Evolutionary conservation across 1,140 invertebrate species (phyloP), one percentile per base, ranked within the genome.

Genomic region (Amyelois transitella): DNA sequence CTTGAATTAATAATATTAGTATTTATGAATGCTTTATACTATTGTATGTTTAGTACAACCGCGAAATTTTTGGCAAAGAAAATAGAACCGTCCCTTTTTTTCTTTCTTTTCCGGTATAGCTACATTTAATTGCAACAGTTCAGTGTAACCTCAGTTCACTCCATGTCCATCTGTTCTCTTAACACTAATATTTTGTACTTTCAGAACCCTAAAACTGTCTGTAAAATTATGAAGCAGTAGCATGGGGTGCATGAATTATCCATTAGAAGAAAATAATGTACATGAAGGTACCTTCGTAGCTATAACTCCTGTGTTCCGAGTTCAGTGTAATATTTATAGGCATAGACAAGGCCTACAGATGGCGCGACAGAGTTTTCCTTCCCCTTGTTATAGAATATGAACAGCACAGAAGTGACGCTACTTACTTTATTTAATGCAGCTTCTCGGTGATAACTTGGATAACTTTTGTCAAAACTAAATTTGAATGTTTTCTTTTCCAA

Each of bases 301-400:
- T 72, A 83, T 84, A 86, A 83, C 75, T 84, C 79, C 77, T 78
- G 71, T 72, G 78, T 73, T 69, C 72, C 75, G 69, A 64, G 75
- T 76, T 74, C 73, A 71, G 71, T 78, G 77, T 57, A 62, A 76
- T 85, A 87, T 85, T 85, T 87, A 87, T 84, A 77, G 78, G 60
- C 55, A 62, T 69, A 83, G 81, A 85, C 84, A 87, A 87, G 79
- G 78, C 75, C 77, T 87, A 84, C 84, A 87, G 84, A 87, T 87
- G 84, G 81, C 73, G 62, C 54, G 60, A 58, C 66, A 75, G 70
- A 82, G 70, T 85, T 85, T 85, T 81, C 79, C 77, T 77, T 76
- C 76, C 84, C 64, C 32, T 50, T 14, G 12, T 4, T 21, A 50
- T 21, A 50, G 20, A 24, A n/a, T 8, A 10, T 21, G 18, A 21